These are phyloP conservation scores for Penaeus japonicus DNA, from an alignment of 1,140 invertebrate genomes.

Conservation along the genomic window DNA sequence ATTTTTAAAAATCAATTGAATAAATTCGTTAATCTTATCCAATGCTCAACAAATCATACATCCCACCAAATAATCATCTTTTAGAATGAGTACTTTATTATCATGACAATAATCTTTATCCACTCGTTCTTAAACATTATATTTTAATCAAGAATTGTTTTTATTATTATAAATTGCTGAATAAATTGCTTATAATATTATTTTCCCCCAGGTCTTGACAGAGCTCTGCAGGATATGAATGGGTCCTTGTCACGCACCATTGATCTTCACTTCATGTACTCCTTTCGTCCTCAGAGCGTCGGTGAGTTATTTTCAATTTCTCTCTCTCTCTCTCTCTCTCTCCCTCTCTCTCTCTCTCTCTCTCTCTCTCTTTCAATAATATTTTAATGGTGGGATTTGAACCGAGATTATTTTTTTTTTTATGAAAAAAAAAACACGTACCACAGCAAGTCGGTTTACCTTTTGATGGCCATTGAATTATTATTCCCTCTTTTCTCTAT, in stretches of 20 bases:
- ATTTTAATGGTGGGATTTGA: neutral
- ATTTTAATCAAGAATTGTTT: too few relatives aligned
- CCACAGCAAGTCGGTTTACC: too few relatives aligned
- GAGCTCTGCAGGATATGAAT: constrained; percentile 57
- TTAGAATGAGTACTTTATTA: too few relatives aligned
- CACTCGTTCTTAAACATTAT: too few relatives aligned
- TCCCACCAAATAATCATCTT: too few relatives aligned
- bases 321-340: constrained; percentile 17
- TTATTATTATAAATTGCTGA: neutral
- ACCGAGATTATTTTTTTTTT: neutral
- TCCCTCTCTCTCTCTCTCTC: neutral
- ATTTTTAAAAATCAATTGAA: too few relatives aligned
- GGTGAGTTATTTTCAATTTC: constrained; percentile 37
- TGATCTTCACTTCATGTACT: constrained; percentile 59
- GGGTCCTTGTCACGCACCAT: constrained; percentile 55
- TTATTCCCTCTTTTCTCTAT: neutral
- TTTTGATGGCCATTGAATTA: too few relatives aligned
- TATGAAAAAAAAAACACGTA: too few relatives aligned
- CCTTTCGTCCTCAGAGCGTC: constrained; percentile 57
- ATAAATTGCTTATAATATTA: neutral
- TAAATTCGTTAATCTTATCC: too few relatives aligned
- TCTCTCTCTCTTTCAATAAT: neutral
- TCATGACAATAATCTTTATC: too few relatives aligned
- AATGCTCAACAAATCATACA: too few relatives aligned
- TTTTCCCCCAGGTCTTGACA: constrained; percentile 48